phyloP scores from a whole-genome alignment of 64 coral and sea anemone species.

The Montipora cactus region DNA sequence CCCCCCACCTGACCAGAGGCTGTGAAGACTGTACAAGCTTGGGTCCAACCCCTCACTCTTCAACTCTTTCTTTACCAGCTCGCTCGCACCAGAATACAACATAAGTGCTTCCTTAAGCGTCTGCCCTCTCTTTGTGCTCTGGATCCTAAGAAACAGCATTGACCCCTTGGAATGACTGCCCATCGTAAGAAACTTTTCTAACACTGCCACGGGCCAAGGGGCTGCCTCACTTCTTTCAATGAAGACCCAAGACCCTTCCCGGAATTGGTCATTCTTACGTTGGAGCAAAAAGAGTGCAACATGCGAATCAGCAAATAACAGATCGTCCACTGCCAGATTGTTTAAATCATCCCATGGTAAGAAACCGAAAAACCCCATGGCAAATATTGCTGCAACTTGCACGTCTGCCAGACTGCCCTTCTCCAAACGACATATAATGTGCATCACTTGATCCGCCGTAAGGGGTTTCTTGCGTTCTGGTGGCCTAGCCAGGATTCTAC shows the following conservation, averaged over 20 bases:
- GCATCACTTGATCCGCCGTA: neutral
- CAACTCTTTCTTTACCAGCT: constrained; percentile 38
- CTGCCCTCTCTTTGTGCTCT: constrained; percentile 8
- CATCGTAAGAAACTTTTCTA: constrained; percentile 3
- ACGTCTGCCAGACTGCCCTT: constrained; percentile 42
- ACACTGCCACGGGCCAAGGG: neutral
- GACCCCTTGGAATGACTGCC: constrained; percentile 24
- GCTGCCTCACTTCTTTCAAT: neutral
- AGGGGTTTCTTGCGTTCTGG: constrained; percentile 14
- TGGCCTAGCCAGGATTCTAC: constrained; percentile 8
- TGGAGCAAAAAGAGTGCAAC: constrained; percentile 23
- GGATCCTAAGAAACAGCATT: neutral
- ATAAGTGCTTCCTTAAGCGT: neutral
- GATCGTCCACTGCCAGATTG: constrained; percentile 36
- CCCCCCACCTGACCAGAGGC: neutral
- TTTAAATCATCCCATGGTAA: constrained; percentile 42
- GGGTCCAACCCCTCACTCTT: constrained; percentile 42
- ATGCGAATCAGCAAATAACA: constrained; percentile 15
- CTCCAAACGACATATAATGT: constrained; percentile 19
- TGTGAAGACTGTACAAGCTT: constrained; percentile 7
- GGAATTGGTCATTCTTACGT: constrained; percentile 72
- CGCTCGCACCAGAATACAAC: constrained; percentile 21
- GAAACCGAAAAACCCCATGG: constrained; percentile 66
- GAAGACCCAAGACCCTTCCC: constrained; percentile 19
- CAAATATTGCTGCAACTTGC: constrained; percentile 56